A percentile compares a stretch with the other conserved stretches of the same genome.
Conservation (phyloP, 1,140 invertebrate genomes). For the Rhopalosiphum padi region DNA sequence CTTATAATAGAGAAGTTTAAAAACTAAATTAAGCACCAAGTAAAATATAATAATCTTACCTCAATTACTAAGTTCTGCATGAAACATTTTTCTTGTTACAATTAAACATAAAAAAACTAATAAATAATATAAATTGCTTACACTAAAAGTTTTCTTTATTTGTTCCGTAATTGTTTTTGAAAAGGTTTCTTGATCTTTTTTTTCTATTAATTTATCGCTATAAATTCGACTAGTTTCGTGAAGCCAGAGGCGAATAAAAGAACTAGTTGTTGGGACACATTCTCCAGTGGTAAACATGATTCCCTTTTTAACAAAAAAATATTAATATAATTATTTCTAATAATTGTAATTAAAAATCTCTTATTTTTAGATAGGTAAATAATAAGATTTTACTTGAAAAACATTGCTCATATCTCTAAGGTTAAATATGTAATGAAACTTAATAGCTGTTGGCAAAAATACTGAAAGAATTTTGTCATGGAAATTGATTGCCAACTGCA, state of each 20-base stretch:
- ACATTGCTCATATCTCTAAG: constrained; percentile 91
- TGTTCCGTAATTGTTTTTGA: constrained; percentile 77
- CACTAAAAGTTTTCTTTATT: constrained; percentile 85
- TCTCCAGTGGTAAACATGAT: constrained; percentile 86
- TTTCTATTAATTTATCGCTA: constrained; percentile 83
- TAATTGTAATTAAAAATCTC: neutral
- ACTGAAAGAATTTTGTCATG: constrained; percentile 78
- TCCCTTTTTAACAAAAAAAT: constrained; percentile 68
- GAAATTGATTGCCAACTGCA: constrained; percentile 76
- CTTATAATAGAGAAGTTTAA: neutral
- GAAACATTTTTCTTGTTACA: neutral
- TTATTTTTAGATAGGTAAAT: neutral
- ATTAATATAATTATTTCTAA: neutral
- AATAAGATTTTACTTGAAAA: constrained; percentile 72
- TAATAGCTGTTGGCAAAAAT: constrained; percentile 90
- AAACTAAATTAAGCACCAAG: neutral
- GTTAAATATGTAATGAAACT: constrained; percentile 96
- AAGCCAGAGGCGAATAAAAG: constrained; percentile 82
- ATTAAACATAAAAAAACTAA: neutral
- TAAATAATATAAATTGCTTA: constrained; percentile 62
- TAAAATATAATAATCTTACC: neutral
- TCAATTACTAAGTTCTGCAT: constrained; percentile 27
- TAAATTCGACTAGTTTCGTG: constrained; percentile 92
- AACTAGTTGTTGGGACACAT: constrained; percentile 73
- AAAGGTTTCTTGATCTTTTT: constrained; percentile 76